Conservation (phyloP, 2,113 vertebrate genomes). For the Phaethornis superciliosus region DNA sequence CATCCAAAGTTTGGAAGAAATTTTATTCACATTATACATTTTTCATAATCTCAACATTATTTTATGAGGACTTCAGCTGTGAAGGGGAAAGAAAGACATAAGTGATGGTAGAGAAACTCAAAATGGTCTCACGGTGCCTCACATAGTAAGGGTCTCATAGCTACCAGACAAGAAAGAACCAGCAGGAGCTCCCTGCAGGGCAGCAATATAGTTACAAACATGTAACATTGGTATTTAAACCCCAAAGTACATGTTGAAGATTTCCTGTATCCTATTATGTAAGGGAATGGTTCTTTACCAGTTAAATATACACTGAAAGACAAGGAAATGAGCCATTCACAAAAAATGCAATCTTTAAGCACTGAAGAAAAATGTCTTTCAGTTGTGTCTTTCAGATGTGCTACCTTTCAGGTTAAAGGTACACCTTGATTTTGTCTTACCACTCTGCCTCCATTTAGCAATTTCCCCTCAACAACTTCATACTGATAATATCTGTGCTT, state of each 20-base stretch:
- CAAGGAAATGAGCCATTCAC: not conserved
- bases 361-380: not conserved
- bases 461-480: not conserved
- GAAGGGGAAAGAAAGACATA: not conserved
- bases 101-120: not conserved
- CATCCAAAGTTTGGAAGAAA: not conserved
- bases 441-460: not conserved
- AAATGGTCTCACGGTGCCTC: not conserved
- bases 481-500: not conserved
- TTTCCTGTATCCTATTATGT: not conserved
- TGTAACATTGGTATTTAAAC: accelerated
- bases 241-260: not conserved
- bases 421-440: not conserved
- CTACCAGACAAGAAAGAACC: not conserved
- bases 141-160: not conserved
- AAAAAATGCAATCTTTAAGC: not conserved
- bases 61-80: not conserved
- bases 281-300: not conserved
- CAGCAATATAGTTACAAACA: not conserved
- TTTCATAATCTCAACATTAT: not conserved
- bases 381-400: not conserved
- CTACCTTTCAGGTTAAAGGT: not conserved
- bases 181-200: not conserved
- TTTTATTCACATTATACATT: not conserved
- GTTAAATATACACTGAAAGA: not conserved